Evolutionary conservation across 2,113 vertebrate species (phyloP), one percentile per base, ranked within the genome.

Genomic region (Mustela lutreola): DNA sequence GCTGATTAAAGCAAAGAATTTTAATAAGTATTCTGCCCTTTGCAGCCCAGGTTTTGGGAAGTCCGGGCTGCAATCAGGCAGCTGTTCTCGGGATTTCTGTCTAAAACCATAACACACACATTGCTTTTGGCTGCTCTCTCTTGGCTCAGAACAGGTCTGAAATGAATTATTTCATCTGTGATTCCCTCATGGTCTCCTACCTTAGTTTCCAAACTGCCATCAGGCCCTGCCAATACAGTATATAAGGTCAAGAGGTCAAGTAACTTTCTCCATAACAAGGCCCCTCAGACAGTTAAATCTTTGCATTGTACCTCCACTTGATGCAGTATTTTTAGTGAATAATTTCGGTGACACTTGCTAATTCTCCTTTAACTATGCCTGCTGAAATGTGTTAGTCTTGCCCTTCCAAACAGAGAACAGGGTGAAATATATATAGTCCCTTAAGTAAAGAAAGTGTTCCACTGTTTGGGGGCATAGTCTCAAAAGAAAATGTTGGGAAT

Each of bases 1-100:
- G 56, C 88, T 79, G 91, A 56, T 88, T 89, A 85, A 97, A 91
- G 62, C 92, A 91, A 95, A 84, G 48, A 60, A 56, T 78, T 79
- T 95, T 50, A 58, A 9, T 42, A 45, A 81, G 50, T 62, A 31
- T 36, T 81, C 58, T 96, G 63, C 67, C 60, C 70, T 89, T 89
- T 73, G 36, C 67, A 94, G 60, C 45, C 85, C 62, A 81, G 45
- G 45, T 33, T 42, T 93, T 91, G 78, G 63, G 79, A 93, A 79
- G 67, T 39, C 56, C 48, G 31, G 70, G 31, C 45, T 45, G 58
- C 1, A 3, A 31, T 88, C 14, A 58, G 89, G 42, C 76, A 91
- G 62, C 89, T 79, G 22, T 28, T 81, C 58, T 81, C 42, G 11
- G 33, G 45, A 85, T 78, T 82, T 93, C 39, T 19, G 11, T 10